phyloP scores from a whole-genome alignment of 2,113 vertebrate genomes.

The Toxotes jaculatrix region DNA sequence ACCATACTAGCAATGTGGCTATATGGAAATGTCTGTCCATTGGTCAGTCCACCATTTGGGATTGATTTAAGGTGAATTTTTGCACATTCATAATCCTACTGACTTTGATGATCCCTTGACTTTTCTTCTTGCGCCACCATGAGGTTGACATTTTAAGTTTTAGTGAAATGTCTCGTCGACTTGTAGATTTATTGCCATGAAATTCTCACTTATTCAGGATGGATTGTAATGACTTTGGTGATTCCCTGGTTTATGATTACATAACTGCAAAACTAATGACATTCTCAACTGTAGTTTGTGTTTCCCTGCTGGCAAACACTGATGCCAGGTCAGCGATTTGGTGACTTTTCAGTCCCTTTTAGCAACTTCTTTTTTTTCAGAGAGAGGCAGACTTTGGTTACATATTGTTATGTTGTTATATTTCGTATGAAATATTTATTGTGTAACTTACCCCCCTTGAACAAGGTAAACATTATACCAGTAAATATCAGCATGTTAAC shows the following conservation, averaged over 20 bases:
- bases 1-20: not conserved
- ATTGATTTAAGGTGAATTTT: not conserved
- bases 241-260: too few species aligned
- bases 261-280: not conserved
- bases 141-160: not conserved
- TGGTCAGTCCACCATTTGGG: not conserved
- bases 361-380: not conserved
- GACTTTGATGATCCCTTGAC: not conserved
- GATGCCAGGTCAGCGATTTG: not conserved
- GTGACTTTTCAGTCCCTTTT: not conserved
- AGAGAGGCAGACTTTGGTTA: too few species aligned
- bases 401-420: too few species aligned
- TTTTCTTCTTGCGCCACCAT: not conserved
- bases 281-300: not conserved
- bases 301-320: too few species aligned
- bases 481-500: not conserved
- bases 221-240: too few species aligned
- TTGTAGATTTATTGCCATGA: too few species aligned
- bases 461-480: not conserved
- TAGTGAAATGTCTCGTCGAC: not conserved
- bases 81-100: not conserved
- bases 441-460: not conserved
- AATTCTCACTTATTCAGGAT: too few species aligned
- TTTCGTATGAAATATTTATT: not conserved
- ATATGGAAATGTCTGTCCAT: not conserved